phyloP scores from a whole-genome alignment of 1,140 invertebrate species.

The Euwallacea similis region DNA sequence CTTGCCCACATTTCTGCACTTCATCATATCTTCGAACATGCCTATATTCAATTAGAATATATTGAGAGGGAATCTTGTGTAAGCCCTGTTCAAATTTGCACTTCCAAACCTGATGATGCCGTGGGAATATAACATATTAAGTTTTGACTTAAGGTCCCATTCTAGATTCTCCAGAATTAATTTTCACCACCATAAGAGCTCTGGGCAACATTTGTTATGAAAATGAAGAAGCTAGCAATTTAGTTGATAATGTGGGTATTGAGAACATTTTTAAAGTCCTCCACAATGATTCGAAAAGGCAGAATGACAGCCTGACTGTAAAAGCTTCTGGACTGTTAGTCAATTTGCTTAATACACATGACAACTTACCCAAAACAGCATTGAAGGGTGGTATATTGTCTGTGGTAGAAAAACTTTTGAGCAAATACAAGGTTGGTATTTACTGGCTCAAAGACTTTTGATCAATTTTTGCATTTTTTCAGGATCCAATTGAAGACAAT shows the following conservation, averaged over 20 bases:
- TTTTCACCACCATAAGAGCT: conserved; percentile 76
- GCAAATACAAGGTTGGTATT: conserved; percentile 38
- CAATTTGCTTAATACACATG: conserved; percentile 77
- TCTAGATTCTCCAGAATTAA: conserved; percentile 54
- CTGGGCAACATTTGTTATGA: conserved; percentile 88
- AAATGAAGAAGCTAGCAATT: conserved; percentile 70
- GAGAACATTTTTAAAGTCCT: conserved; percentile 57
- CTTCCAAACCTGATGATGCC: too few species aligned
- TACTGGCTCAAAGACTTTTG: not conserved
- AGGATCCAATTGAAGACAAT: conserved; percentile 36
- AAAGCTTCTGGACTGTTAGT: conserved; percentile 67
- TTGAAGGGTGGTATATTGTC: conserved; percentile 69
- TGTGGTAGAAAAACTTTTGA: conserved; percentile 58
- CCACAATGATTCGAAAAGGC: conserved; percentile 46
- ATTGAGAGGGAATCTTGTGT: too few species aligned
- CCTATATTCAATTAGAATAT: too few species aligned
- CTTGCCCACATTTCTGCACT: too few species aligned
- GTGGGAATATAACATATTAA: too few species aligned
- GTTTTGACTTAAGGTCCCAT: not conserved
- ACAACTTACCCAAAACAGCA: conserved; percentile 65
- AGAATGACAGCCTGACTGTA: conserved; percentile 37
- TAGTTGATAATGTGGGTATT: conserved; percentile 64
- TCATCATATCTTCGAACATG: too few species aligned
- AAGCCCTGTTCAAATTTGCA: too few species aligned
- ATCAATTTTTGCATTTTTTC: conserved; percentile 6